Evolutionary conservation across 2,113 vertebrate species (phyloP).

Genomic region (Pavo muticus): DNA sequence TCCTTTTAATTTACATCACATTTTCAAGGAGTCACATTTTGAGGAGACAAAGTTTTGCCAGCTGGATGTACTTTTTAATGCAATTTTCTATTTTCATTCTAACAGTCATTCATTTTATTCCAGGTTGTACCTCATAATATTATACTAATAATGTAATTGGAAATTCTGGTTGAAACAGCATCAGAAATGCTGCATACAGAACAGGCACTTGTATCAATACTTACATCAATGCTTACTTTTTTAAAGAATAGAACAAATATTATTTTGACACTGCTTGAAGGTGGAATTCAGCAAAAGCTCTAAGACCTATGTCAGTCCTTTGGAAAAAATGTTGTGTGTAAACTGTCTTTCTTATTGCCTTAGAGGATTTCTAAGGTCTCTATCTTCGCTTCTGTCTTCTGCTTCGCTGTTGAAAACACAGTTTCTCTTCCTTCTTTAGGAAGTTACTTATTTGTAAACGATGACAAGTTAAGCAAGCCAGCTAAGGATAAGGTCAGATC

Average conservation of each 20-base stretch:
- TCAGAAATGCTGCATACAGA: neutral
- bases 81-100: neutral
- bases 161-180: neutral
- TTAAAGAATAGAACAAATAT: neutral
- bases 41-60: neutral
- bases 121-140: neutral
- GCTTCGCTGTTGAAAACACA: neutral
- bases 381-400: neutral
- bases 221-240: neutral
- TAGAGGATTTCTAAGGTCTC: neutral
- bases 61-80: conserved; percentile 4
- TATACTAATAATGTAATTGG: neutral
- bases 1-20: neutral
- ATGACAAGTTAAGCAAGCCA: neutral
- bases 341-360: neutral
- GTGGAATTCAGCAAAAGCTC: neutral
- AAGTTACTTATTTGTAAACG: neutral
- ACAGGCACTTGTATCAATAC: neutral
- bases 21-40: conserved; percentile 17
- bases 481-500: neutral
- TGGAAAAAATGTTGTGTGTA: neutral
- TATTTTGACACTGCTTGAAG: neutral
- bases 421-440: neutral
- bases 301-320: neutral
- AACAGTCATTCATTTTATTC: neutral